Percentiles rank a stretch among this genome's conserved stretches.
Conservation (phyloP, 2,113 vertebrate genomes). For the Eudyptes chrysolophus region DNA sequence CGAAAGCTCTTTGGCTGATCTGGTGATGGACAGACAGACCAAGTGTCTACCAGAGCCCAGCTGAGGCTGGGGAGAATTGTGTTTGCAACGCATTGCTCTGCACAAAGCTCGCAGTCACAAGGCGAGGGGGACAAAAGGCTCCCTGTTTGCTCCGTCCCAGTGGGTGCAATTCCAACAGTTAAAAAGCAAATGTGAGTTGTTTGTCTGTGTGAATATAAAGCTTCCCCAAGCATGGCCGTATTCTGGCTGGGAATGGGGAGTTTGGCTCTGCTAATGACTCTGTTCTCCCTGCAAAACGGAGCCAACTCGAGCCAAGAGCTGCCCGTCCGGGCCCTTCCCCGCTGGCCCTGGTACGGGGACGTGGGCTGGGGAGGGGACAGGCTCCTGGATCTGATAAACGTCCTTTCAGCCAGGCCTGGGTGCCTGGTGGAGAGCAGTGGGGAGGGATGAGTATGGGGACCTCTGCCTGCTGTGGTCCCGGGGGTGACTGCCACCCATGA, state of each 20-base stretch:
- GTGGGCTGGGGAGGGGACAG: background rate
- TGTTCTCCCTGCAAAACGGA: background rate
- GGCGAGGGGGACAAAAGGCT: constrained; percentile 52
- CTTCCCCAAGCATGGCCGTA: constrained; percentile 1
- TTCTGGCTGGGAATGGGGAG: constrained; percentile 33
- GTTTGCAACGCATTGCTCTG: constrained; percentile 51
- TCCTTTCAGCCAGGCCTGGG: background rate
- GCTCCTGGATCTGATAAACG: background rate
- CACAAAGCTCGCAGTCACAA: constrained; percentile 55
- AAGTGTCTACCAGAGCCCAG: constrained; percentile 46
- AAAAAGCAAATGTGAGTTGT: constrained; percentile 33
- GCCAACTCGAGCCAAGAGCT: background rate
- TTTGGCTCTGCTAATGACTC: constrained; percentile 24
- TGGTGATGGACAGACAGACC: constrained; percentile 33
- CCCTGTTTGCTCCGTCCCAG: constrained; percentile 53
- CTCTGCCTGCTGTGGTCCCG: background rate
- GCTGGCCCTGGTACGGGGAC: fast-evolving
- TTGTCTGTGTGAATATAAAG: constrained; percentile 49
- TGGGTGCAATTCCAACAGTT: constrained; percentile 50
- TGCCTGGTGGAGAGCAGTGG: fast-evolving
- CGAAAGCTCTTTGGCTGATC: background rate
- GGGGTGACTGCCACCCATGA: background rate
- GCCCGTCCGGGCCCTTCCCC: background rate
- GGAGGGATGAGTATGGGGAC: background rate
- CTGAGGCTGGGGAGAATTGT: constrained; percentile 56